phyloP scores from a whole-genome alignment of 1,140 invertebrate species.

The Scaptomyza graminum region DNA sequence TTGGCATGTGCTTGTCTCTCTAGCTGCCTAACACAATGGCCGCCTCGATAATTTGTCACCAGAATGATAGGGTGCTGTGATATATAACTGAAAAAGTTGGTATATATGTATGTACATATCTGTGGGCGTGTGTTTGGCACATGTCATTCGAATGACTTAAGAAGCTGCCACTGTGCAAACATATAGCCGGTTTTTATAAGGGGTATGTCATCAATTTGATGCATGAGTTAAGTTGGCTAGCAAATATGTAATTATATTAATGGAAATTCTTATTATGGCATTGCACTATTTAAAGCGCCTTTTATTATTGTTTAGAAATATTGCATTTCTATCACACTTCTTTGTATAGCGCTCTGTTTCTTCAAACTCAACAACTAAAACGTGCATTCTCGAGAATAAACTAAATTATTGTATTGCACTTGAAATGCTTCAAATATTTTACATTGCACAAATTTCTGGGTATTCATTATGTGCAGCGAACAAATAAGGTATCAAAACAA shows the following conservation, averaged over 20 bases:
- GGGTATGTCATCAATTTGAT: slow-evolving; percentile 73
- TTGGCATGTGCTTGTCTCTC: slow-evolving; percentile 67
- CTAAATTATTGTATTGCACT: neutral
- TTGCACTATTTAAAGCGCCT: slow-evolving; percentile 19
- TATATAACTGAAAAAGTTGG: neutral
- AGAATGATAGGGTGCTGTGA: slow-evolving; percentile 22
- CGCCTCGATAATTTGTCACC: slow-evolving; percentile 68
- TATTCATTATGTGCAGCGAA: too few relatives aligned
- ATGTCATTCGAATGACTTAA: slow-evolving; percentile 65
- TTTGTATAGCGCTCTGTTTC: neutral
- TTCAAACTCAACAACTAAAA: neutral
- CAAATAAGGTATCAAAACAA: too few relatives aligned
- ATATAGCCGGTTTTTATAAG: neutral
- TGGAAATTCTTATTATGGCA: slow-evolving; percentile 22
- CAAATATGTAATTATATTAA: slow-evolving; percentile 12
- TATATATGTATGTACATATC: neutral
- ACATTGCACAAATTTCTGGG: too few relatives aligned
- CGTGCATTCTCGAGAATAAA: neutral
- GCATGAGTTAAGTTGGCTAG: slow-evolving; percentile 49
- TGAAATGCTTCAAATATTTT: too few relatives aligned
- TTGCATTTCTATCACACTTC: slow-evolving; percentile 7
- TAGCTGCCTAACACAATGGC: slow-evolving; percentile 28
- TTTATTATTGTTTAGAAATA: slow-evolving; percentile 2
- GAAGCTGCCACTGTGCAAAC: slow-evolving; percentile 49
- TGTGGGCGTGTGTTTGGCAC: slow-evolving; percentile 28